Evolutionary conservation across 2,888 invertebrate genomes (phyloP), one percentile per base, ranked within the genome.

Genomic region (Vandiemenella viatica): DNA sequence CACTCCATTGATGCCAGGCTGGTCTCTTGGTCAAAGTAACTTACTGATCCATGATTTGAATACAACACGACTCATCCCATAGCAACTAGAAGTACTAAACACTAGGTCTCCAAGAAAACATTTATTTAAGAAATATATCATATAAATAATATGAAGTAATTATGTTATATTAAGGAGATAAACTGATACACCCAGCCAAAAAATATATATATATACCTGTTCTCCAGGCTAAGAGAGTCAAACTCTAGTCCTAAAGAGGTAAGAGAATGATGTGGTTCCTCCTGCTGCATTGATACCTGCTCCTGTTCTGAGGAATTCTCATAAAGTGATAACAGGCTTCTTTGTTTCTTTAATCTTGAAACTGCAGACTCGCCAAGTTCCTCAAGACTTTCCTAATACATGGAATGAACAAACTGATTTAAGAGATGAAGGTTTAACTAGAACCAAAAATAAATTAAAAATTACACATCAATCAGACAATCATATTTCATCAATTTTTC

Each of bases 341-440:
- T 50, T 5, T 54, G 50, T 38, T 52, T 50, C 32, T 55, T 56
- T 17, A 58, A 51, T 8, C 56, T 50, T 7, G 55, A 54, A 10
- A 55, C 52, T 6, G 56, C 55, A 18, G 54, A 56, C 41, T 58
- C 58, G 8, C 58, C 57, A 6, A 59, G 42, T 40, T 58, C 58
- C 49, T 59, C 60, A 43, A 60, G 48, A 45, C 58, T 59, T 41
- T 57, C 59, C 58, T 59, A 45, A 15, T 50, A 45, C 20, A 46
- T 26, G 7, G 41, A 22, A 37, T 16, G 42, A 21, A n/a, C 37
- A 41, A 45, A 10, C n/a, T 4, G 2, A 13, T 10, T 2, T 13
- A 32, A 32, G 32, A 10, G n/a, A 4, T 32, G 32, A n/a, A 32
- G 10, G 32, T 10, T 10, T 32, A 32, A 4, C 32, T 32, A 32